Percentiles rank a stretch among this genome's conserved stretches.
These are phyloP conservation scores for Phylloscopus trochiloides DNA, from an alignment of 2,113 vertebrate species.

Conservation along the genomic window DNA sequence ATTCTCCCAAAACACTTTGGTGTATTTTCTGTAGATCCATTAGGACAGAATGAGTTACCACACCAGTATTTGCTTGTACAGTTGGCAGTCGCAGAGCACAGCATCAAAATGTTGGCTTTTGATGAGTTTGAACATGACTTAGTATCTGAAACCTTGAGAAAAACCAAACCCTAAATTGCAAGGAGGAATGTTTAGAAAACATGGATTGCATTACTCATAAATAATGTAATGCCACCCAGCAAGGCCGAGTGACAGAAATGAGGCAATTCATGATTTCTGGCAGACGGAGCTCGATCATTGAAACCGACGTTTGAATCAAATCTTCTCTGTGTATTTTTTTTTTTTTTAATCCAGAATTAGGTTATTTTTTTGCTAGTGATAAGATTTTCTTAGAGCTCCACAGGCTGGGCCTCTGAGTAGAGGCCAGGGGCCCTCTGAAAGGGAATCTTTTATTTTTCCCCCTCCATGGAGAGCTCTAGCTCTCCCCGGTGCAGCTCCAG, in stretches of 20 bases:
- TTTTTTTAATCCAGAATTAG: conserved; percentile 1
- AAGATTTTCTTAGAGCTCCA: conserved; percentile 14
- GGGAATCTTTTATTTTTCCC: neutral
- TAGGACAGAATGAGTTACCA: neutral
- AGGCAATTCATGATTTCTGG: conserved; percentile 8
- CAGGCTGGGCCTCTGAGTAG: neutral
- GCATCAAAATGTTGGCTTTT: neutral
- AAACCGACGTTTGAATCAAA: neutral
- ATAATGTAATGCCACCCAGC: conserved; percentile 13
- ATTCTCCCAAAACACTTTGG: neutral
- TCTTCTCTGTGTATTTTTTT: neutral
- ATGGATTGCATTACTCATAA: conserved; percentile 40
- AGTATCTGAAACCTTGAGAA: neutral
- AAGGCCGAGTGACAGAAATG: neutral
- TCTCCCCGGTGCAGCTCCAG: neutral
- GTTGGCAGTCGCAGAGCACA: neutral
- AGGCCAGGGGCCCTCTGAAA: conserved; percentile 40
- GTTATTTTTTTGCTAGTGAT: neutral
- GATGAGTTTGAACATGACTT: conserved; percentile 2
- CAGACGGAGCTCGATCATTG: neutral
- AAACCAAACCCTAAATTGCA: neutral
- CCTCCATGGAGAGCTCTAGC: neutral
- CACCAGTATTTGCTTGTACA: neutral
- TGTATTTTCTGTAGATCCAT: neutral
- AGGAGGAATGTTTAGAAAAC: conserved; percentile 4